Evolutionary conservation across 2,888 invertebrate genomes (phyloP), one percentile per base, ranked within the genome.

Genomic region (Brachyptera putata): DNA sequence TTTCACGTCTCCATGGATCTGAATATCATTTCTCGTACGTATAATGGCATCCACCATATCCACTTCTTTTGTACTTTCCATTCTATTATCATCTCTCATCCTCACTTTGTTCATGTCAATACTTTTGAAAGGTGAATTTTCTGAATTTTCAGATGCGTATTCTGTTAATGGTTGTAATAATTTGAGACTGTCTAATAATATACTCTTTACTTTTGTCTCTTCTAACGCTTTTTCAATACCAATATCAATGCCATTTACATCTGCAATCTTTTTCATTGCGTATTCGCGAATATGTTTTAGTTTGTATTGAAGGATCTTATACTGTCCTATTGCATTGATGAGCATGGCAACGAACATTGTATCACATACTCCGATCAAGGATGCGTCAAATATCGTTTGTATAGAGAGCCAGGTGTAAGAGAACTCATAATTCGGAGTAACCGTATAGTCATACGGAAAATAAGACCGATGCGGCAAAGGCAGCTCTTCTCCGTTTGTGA

Each of bases 401-500:
- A 14, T 30, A n/a, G 50, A 26, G 16, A 26, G n/a, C 50, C 50
- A 50, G n/a, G 21, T 3, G 30, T 50, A 50, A 3, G 26, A n/a
- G 5, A 50, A 50, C 50, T 50, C 30, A 13, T 50, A 50, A 14
- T 50, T 30, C n/a, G 50, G 50, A 1, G 30, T 13, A 14, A 25
- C 13, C 30, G 50, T 26, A 14, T 26, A n/a, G 21, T 50, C 34
- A 14, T 14, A 50, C 4, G 50, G 50, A 18, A 50, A 34, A 30
- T 50, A 50, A 26, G n/a, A 14, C 14, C 50, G 26, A 50, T 50
- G 34, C 2, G 50, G 50, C 50, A 50, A 14, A 14, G 50, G 50
- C 16, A 14, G n/a, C 16, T 3, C 2, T 3, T 50, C 50, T 11
- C 16, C 4, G 7, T 14, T n/a, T 1, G 26, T 14, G 3, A 50